Conservation (phyloP, 2,113 vertebrate species). For the Pluvialis apricaria region DNA sequence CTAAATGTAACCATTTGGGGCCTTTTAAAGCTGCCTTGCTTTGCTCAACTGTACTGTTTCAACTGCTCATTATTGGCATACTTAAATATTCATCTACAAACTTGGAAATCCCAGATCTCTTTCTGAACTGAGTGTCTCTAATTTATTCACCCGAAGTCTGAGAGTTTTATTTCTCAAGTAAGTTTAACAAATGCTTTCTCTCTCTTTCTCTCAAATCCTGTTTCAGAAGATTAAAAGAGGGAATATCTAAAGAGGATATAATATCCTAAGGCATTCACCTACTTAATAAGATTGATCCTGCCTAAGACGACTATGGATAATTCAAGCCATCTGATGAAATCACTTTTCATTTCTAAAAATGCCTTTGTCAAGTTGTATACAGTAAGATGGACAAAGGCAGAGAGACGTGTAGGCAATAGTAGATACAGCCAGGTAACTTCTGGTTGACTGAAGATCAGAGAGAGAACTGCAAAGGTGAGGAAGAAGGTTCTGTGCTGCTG, state of each 20-base stretch:
- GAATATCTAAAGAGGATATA: neutral
- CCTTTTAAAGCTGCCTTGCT: conserved; percentile 9
- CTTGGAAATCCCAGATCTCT: conserved; percentile 9
- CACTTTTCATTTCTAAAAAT: conserved; percentile 6
- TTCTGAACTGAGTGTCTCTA: neutral
- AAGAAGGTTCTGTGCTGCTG: neutral
- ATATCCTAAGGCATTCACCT: neutral
- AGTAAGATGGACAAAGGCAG: neutral
- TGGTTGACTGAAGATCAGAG: neutral
- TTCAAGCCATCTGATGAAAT: neutral
- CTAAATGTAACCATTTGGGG: neutral
- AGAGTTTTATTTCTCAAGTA: neutral
- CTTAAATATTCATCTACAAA: conserved; percentile 1
- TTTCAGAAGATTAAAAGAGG: conserved; percentile 31
- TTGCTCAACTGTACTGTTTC: neutral
- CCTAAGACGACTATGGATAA: neutral
- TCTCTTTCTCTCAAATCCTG: neutral
- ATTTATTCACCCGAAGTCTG: neutral
- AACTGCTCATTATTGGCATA: neutral
- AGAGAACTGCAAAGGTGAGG: neutral
- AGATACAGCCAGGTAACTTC: neutral
- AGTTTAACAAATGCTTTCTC: neutral
- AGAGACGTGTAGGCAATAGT: neutral
- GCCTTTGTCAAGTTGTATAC: neutral
- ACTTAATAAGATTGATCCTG: neutral